Base-by-base conservation (phyloP, 1,140 invertebrate genomes). In the Drosophila baimaii region DNA sequence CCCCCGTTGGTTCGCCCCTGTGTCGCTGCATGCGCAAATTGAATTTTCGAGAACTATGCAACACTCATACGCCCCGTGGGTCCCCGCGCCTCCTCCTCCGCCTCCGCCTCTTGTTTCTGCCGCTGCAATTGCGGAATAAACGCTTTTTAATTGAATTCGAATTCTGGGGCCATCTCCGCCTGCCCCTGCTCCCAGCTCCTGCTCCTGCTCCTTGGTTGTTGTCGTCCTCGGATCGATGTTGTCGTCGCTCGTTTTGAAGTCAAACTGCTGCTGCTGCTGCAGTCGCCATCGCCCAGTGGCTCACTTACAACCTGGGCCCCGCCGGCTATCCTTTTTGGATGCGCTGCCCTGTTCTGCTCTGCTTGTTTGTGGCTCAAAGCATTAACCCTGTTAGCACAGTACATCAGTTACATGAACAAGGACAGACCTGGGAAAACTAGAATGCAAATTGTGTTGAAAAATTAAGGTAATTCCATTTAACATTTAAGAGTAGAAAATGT, bases 91-190 rank as follows among this genome's bases (percentile, higher is more conserved):
- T n/a, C 15, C 1, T 37, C 29, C 19, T 37, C 27, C 54, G 10
- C 10, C 49, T 21, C 10, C 39, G 29, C 19, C 25, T 29, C n/a
- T 12, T 21, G 21, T 19, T 33, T 15, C 31, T 1, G 43, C 57
- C 49, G 62, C 58, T 65, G 65, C 81, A 89, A 89, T 84, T 88
- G 84, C 77, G 76, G 83, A 88, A 88, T 88, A 88, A 88, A 88
- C 85, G 85, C 77, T 88, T 88, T 88, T 88, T 88, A 88, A 88
- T 88, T 88, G 84, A 88, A 88, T 88, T 80, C 84, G 84, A 89
- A 89, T 88, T 89, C 85, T 88, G 65, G 59, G 43, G 39, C 68
- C 62, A 62, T 62, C 62, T 29, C 62, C 62, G 39, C 68, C 62
- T 44, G 44, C 62, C 23, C 62, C 62, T 31, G 51, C 31, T 31